Evolutionary conservation across 2,113 vertebrate species (phyloP), one percentile per base, ranked within the genome.

Genomic region (Drymodes brunneopygia): DNA sequence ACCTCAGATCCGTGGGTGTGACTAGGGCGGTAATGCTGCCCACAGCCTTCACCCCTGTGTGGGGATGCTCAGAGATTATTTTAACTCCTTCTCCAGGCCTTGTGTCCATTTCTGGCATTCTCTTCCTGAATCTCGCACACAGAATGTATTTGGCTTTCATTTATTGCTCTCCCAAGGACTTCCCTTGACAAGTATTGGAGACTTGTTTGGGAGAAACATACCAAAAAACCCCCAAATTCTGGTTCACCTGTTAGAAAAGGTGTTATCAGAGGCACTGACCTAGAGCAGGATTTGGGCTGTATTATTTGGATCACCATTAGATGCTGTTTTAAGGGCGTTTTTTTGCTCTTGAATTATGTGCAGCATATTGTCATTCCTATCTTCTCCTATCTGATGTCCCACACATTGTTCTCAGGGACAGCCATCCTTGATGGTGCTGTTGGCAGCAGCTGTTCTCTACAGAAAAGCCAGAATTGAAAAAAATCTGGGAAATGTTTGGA

Each of bases 51-150:
- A 15, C 6, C 20, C 44, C 33, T 22, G 15, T 16, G 1, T 28
- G 24, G 31, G 35, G 44, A 65, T 72, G 72, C 64, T 77, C 67
- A 64, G 50, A 69, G 47, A n/a, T 40, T 9, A 78, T 58, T 65
- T 27, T 61, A 48, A 31, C 18, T 53, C 25, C 22, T 65, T 25
- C 50, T 50, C 21, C 28, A 58, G 27, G 15, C 31, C 44, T 75
- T 2, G 3, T 65, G 69, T 51, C 64, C 54, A 24, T 35, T 51
- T 27, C 38, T 84, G 45, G 19, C 13, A 19, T 40, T 58, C 20
- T 44, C 4, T 36, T n/a, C 17, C 4, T 3, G 27, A 53, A 58
- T 72, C 8, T 28, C 36, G 22, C 0, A 0, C 0, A 3, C 9
- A 5, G 31, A 15, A 13, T 69, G 50, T 69, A 15, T 58, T 25